phyloP scores from a whole-genome alignment of 2,888 invertebrate genomes.

The Euplagia quadripunctaria region DNA sequence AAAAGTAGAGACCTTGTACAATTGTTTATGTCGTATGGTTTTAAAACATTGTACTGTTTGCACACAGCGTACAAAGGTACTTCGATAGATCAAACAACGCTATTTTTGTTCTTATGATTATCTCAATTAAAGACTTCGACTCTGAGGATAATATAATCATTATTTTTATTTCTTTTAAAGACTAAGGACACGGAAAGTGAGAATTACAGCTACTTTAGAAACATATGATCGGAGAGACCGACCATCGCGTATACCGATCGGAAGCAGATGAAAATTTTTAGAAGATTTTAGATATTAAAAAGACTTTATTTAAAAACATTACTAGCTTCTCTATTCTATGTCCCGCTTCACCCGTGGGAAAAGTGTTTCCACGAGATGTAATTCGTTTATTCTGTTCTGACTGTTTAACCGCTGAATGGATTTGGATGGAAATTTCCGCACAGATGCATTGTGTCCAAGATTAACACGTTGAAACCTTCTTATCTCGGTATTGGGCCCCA shows the following conservation, averaged over 20 bases:
- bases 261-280: not conserved
- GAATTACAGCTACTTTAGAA: no score
- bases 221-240: not conserved
- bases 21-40: no score
- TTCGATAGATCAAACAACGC: no score
- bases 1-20: no score
- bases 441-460: not conserved
- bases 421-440: not conserved
- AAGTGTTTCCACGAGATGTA: not conserved
- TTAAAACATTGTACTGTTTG: no score
- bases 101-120: not conserved
- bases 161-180: not conserved
- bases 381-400: not conserved
- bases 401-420: not conserved
- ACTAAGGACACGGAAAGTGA: not conserved
- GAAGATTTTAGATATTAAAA: not conserved
- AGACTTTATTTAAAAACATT: not conserved
- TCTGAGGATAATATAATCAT: not conserved
- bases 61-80: no score
- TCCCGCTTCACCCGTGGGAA: not conserved
- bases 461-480: slow-evolving; percentile 4
- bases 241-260: not conserved
- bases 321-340: not conserved
- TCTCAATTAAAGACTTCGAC: not conserved
- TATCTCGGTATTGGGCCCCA: not conserved